Base-by-base conservation (phyloP, 1,140 invertebrate genomes). In the Bombus pyrosoma region DNA sequence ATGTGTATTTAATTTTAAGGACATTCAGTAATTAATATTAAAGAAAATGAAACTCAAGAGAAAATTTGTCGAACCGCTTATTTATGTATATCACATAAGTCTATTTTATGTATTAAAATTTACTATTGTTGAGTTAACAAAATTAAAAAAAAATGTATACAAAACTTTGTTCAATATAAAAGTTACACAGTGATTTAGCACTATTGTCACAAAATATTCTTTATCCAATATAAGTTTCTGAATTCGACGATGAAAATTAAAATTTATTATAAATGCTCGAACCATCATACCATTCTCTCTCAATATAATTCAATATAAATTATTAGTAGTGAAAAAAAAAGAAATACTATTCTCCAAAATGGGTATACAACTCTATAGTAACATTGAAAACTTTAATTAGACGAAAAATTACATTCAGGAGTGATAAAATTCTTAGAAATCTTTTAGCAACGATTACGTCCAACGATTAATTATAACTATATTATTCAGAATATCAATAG, bases 321-420 rank as follows among this genome's bases (percentile, higher is more conserved):
- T 6, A 39, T 39, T 25, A 66, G n/a, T 25, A 22, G 22, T 28
- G 18, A 9, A 12, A 75, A 15, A 57, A 34, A 64, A 12, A 57
- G 32, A 66, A 59, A 64, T 57, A 74, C 66, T 13, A 25, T 69
- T 75, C 37, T 59, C 10, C 5, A 53, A n/a, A 62, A 81, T 79
- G 25, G 22, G 25, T 72, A 41, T 78, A 41, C 28, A 34, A 43
- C n/a, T 62, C n/a, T 62, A 64, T 75, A 59, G 47, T 86, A 64
- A 83, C 82, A 53, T 81, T 78, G 80, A 87, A 84, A 81, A 86
- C 43, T 66, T 88, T 88, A 80, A 73, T 87, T 66, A 39, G 57
- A 41, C 68, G 34, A 90, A 86, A 86, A 64, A 69, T 62, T 81
- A 86, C 72, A 86, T 86, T 73, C 12, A 81, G 15, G n/a, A 74